These are phyloP conservation scores for Eulithis testata DNA, from an alignment of 2,888 invertebrate genomes.

Conservation along the genomic window DNA sequence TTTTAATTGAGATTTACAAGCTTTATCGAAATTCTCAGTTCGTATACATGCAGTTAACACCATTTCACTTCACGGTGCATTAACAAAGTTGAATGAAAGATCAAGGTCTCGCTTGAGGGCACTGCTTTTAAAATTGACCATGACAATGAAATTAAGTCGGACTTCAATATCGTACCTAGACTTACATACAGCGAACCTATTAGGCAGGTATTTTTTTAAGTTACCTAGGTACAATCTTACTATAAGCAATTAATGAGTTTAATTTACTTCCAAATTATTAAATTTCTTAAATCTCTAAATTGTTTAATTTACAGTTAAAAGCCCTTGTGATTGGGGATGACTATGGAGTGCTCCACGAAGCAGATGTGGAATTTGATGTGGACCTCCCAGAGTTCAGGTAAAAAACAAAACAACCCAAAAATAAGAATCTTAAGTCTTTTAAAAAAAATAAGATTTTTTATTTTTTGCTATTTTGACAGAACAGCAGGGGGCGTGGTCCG, in stretches of 20 bases:
- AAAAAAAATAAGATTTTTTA: no score
- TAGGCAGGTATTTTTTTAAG: no score
- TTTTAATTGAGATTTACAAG: background rate
- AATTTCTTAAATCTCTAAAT: no score
- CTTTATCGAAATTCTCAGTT: background rate
- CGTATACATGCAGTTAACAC: conserved; percentile 3
- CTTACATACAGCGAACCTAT: no score
- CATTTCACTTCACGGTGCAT: conserved; percentile 4
- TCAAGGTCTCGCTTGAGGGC: conserved; percentile 34
- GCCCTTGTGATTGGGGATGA: conserved; percentile 92
- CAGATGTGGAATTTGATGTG: conserved; percentile 94
- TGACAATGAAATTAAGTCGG: conserved; percentile 12
- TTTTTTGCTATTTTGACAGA: conserved; percentile 49
- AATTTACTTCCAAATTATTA: no score
- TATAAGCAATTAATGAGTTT: no score
- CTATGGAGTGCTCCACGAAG: conserved; percentile 90
- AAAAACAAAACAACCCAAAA: conserved; percentile 2
- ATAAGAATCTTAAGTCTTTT: background rate
- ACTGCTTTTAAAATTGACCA: conserved; percentile 20
- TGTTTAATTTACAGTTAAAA: conserved; percentile 89
- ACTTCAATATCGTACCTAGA: no score
- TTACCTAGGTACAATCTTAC: no score
- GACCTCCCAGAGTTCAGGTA: conserved; percentile 97
- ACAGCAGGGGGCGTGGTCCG: conserved; percentile 84
- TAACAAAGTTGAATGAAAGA: conserved; percentile 17